These are phyloP conservation scores for Lumbricus terrestris DNA, from an alignment of 2,888 invertebrate genomes.

Conservation along the genomic window DNA sequence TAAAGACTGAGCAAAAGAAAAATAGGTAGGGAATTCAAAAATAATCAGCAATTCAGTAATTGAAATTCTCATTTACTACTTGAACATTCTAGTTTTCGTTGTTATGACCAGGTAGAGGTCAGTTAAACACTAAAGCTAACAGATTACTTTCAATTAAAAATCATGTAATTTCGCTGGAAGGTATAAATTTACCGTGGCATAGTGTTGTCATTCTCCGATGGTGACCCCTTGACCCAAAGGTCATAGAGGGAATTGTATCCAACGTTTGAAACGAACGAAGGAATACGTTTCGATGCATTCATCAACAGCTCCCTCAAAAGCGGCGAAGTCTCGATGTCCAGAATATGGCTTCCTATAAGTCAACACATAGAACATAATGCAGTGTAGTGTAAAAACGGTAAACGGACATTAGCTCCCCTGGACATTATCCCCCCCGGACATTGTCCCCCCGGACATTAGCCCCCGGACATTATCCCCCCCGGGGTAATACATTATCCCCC, in stretches of 20 bases:
- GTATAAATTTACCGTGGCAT: conserved; percentile 6
- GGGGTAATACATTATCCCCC: too few species aligned
- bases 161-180: conserved; percentile 44
- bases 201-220: conserved; percentile 16
- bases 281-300: conserved; percentile 28
- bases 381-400: background rate
- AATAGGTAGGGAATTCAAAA: too few species aligned
- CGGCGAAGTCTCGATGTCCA: conserved; percentile 36
- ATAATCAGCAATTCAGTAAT: too few species aligned
- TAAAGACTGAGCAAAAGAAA: too few species aligned
- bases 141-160: conserved; percentile 27
- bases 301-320: conserved; percentile 34
- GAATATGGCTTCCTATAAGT: conserved; percentile 33
- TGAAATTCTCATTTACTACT: background rate
- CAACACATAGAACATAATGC: background rate
- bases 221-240: conserved; percentile 13
- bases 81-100: background rate
- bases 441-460: too few species aligned
- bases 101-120: background rate
- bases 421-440: too few species aligned
- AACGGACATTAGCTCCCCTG: too few species aligned
- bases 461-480: too few species aligned
- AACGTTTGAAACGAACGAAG: background rate
- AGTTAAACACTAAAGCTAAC: too few species aligned
- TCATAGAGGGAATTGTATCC: conserved; percentile 16